Percentiles rank a stretch among this genome's conserved stretches.
These are phyloP conservation scores for Thecocarcelia acutangulata DNA, from an alignment of 2,888 invertebrate genomes.

Conservation along the genomic window DNA sequence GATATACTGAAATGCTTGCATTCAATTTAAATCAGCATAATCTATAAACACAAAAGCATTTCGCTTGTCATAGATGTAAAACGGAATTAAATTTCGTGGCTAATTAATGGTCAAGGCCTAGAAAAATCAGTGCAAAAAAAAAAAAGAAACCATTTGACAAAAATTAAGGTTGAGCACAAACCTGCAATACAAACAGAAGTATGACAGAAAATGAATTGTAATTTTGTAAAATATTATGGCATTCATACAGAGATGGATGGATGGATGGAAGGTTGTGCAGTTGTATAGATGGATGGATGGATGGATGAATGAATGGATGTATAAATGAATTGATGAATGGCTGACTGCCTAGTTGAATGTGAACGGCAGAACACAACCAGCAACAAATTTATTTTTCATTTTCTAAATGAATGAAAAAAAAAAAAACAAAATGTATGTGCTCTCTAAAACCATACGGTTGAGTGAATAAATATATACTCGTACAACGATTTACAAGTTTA, in stretches of 20 bases:
- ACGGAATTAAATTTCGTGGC: constrained; percentile 70
- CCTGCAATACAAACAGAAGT: not conserved
- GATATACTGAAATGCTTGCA: too few species aligned
- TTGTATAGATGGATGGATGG: not conserved
- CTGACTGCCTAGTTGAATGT: constrained; percentile 30
- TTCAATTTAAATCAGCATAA: not conserved
- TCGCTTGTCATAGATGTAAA: constrained; percentile 45
- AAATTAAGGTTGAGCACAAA: constrained; percentile 7
- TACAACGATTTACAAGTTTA: not conserved
- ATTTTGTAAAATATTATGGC: constrained; percentile 29
- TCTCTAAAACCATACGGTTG: constrained; percentile 4
- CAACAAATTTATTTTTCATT: constrained; percentile 17
- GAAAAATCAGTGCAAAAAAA: constrained; percentile 27
- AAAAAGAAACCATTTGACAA: constrained; percentile 22
- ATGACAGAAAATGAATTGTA: constrained; percentile 14
- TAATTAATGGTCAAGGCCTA: constrained; percentile 70
- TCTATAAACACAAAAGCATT: not conserved
- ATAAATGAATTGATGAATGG: not conserved
- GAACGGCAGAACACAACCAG: not conserved
- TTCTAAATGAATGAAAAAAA: constrained; percentile 25
- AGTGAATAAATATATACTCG: constrained; percentile 5
- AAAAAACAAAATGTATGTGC: not conserved
- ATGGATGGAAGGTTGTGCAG: not conserved
- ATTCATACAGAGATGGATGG: constrained; percentile 16
- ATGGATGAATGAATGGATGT: constrained; percentile 13